Base-by-base conservation (phyloP, 1,140 invertebrate genomes). In the Pogonus chalceus region DNA sequence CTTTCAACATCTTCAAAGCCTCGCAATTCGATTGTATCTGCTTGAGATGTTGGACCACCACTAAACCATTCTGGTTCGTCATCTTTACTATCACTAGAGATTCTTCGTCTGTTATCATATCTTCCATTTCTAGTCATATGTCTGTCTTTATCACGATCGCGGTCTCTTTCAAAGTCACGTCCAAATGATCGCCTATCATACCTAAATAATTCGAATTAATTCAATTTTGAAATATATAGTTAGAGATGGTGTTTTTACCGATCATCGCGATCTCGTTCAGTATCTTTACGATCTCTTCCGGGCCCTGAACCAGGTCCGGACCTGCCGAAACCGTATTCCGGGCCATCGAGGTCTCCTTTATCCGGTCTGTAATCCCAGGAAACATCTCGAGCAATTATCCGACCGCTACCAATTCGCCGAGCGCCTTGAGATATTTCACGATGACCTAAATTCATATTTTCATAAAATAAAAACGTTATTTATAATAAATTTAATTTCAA, bases 21-120 rank as follows among this genome's bases (percentile, higher is more conserved):
- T 52, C 84, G 81, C 49, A 96, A 72, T 68, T 96, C 92, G 55
- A 96, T 96, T n/a, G 88, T 92, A 59, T 96, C 92, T 58, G 85
- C 78, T 63, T 93, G 88, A 47, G 90, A 93, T 49, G 86, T 88
- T 23, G 92, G 92, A 26, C 91, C 92, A 49, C 81, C 85, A 65
- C 85, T 88, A 65, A 91, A 92, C 74, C 74, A 85, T 60, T 85
- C 83, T 0, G 83, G 83, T 60, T 83, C 81, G 49, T 82, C 80
- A 23, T 78, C 74, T 24, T 72, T 68, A 47, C 71, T 71, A 4
- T 75, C 69, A 50, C 70, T 75, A 43, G 71, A 72, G 12, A 69
- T 71, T 39, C 77, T 70, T 47, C 76, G 69, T 24, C 74, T 72
- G 43, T 74, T 71, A 35, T 71, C 60, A 21, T 67, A 73, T 49